Evolutionary conservation across 2,888 invertebrate genomes (phyloP), one percentile per base, ranked within the genome.

Genomic region (Erpobdella octoculata): DNA sequence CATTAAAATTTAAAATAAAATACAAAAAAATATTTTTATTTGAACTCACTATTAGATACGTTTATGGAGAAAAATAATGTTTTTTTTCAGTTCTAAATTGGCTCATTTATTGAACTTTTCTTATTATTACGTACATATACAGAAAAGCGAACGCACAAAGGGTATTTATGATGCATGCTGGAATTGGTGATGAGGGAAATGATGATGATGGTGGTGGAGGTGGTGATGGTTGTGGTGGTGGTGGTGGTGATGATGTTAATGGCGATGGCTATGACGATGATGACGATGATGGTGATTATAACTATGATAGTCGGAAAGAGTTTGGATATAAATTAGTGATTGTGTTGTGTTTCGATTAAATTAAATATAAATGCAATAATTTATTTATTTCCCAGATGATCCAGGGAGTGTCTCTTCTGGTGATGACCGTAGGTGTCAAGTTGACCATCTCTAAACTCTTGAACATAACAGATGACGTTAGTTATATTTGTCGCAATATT

Each of bases 401-500:
- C 3, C 81, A 82, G 71, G 80, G 79, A 21, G 18, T 78, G 12
- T 59, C 81, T 28, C 79, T 84, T 71, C 71, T 78, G 8, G 74
- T 76, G 12, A 79, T 81, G 25, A 82, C 83, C 2, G 71, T 84
- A 5, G 79, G 79, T 15, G 75, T 81, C n/a, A 85, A 85, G 75
- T 67, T 82, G 9, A 64, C 78, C n/a, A 73, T 82, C 25, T 78
- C 81, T 9, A 79, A 78, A 72, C 33, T 80, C 6, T 76, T 84
- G 9, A 74, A 76, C 5, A 79, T 84, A 48, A 78, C 82, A 31
- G 84, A 84, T 79, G 84, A 84, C 79, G 84, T 84, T 76, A 81
- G 83, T 79, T 0, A 4, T 53, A 18, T 12, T 37, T 28, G 5
- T 37, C 12, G 5, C 37, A 35, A 66, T 66, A 25, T 21, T 37